phyloP scores from a whole-genome alignment of 2,797 vertebrate genomes.

The Gallinago stenura region DNA sequence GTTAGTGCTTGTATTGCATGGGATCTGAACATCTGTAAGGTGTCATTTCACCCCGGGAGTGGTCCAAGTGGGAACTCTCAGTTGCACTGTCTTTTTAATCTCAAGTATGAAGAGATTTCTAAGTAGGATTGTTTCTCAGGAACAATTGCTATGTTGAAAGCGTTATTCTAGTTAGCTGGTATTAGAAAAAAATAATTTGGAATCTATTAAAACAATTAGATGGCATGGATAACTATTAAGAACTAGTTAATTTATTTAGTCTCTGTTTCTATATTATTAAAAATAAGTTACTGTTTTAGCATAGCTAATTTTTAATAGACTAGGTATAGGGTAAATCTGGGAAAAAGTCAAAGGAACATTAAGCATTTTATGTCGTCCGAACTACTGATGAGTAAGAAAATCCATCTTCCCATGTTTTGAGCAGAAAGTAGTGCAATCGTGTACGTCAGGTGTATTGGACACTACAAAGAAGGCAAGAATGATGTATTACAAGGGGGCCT shows the following conservation, averaged over 20 bases:
- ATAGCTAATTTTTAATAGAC: background rate
- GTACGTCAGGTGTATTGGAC: rapidly evolving
- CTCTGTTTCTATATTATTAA: background rate
- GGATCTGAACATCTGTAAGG: background rate
- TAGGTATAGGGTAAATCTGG: background rate
- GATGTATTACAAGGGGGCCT: background rate
- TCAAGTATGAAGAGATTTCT: background rate
- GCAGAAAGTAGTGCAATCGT: background rate
- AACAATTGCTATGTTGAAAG: background rate
- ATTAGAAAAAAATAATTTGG: background rate
- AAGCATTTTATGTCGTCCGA: background rate
- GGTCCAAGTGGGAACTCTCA: background rate
- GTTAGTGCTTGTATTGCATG: background rate
- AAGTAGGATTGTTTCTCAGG: background rate
- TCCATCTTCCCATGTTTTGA: background rate
- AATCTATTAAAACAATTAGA: background rate
- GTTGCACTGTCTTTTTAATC: background rate
- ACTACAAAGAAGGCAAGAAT: background rate
- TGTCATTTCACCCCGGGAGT: background rate
- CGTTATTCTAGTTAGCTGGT: background rate
- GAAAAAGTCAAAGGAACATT: background rate
- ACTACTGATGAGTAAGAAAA: background rate
- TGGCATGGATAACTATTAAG: background rate
- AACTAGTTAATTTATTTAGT: background rate
- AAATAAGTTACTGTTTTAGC: background rate